Base-by-base conservation (phyloP, 2,797 vertebrate species). In the Fundulus diaphanus region DNA sequence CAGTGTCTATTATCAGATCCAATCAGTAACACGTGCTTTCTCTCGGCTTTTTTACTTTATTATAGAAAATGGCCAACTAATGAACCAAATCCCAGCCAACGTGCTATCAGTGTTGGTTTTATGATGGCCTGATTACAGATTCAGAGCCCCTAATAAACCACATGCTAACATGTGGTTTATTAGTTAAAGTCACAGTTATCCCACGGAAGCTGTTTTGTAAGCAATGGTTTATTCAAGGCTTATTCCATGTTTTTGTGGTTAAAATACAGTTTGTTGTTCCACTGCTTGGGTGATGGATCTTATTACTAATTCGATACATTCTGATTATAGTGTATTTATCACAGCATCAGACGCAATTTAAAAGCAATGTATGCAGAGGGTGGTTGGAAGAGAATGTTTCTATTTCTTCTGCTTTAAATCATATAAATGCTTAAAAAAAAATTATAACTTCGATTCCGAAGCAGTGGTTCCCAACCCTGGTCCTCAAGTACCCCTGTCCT, bases 111-210 rank as follows among this genome's bases (percentile, higher is more conserved):
- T 44, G 15, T 67, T 57, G 1, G 5, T 79, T 40, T 54, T 48
- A 29, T 46, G 24, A 24, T 18, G 27, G 42, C 29, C 7, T 51
- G 49, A 69, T 49, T 70, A 40, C 15, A 40, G 76, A 67, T 67
- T 77, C 18, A 15, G 37, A 77, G 70, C 11, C 44, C 70, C 35
- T 7, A n/a, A n/a, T n/a, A n/a, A n/a, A n/a, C n/a, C n/a, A n/a
- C n/a, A n/a, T n/a, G 48, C 78, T 66, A 74, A 51, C 40, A 48
- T 79, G 78, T 57, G 78, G 88, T 89, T 81, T 86, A 82, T 86
- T 85, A 31, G 37, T 40, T 35, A 40, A 74, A 59, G 74, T 65
- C 61, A n/a, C 51, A 29, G 35, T 42, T 82, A 87, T 87, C 68
- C 73, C 46, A 24, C 33, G 7, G 37, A 88, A 78, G 86, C 83